These are phyloP conservation scores for Andrena minutula DNA, from an alignment of 2,888 invertebrate species.

Conservation along the genomic window DNA sequence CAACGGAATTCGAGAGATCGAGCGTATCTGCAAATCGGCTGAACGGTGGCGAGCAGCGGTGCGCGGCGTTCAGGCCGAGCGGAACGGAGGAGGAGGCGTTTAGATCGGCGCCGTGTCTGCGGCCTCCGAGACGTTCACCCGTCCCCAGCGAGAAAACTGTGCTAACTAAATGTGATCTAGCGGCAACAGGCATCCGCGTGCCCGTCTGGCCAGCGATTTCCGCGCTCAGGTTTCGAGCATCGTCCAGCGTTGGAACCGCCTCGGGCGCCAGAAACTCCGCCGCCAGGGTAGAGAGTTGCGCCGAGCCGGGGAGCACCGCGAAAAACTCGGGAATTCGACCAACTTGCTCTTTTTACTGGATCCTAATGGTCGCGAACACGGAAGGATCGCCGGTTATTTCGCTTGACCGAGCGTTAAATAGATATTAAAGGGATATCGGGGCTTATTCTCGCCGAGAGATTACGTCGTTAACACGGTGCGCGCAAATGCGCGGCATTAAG, in stretches of 20 bases:
- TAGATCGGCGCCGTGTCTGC: conserved; percentile 77
- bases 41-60: conserved; percentile 29
- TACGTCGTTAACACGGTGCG: conserved; percentile 51
- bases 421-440: conserved; percentile 30
- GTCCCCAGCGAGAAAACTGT: conserved; percentile 69
- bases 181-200: conserved; percentile 39
- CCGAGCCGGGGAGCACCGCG: neutral
- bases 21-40: conserved; percentile 29
- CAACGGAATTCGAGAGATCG: conserved; percentile 36
- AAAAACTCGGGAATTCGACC: neutral
- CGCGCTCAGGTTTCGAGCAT: conserved; percentile 47
- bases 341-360: conserved; percentile 1
- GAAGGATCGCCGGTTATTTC: conserved; percentile 50
- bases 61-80: conserved; percentile 56
- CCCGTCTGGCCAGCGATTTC: conserved; percentile 35
- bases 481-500: conserved; percentile 49
- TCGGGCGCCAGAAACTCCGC: neutral
- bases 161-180: conserved; percentile 67
- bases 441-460: conserved; percentile 44
- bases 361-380: conserved; percentile 25
- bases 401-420: conserved; percentile 67
- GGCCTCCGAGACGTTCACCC: conserved; percentile 68
- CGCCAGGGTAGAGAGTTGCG: neutral
- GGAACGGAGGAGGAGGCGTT: conserved; percentile 70
- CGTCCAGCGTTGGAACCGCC: neutral